phyloP scores from a whole-genome alignment of 2,888 invertebrate genomes.

The Drosophila lacicola region DNA sequence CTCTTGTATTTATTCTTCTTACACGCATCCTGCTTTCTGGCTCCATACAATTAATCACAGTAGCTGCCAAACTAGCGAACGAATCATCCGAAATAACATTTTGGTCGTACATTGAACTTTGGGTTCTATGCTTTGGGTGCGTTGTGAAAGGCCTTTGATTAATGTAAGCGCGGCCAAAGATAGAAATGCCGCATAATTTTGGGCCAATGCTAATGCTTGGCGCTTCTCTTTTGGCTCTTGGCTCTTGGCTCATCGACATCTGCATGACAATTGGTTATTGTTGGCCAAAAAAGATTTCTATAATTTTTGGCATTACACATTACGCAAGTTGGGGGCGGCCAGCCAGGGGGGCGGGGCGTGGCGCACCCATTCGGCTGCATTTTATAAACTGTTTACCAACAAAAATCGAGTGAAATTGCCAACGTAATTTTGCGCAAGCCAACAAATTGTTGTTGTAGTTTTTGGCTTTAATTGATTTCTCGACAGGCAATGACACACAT shows the following conservation, averaged over 20 bases:
- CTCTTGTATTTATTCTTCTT: constrained; percentile 41
- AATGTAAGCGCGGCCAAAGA: constrained; percentile 42
- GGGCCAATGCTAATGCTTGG: constrained; percentile 43
- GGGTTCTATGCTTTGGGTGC: constrained; percentile 23
- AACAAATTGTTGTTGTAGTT: constrained; percentile 5
- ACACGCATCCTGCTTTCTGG: constrained; percentile 62
- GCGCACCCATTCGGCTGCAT: constrained; percentile 49
- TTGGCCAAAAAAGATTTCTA: constrained; percentile 17
- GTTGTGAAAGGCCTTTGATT: constrained; percentile 64
- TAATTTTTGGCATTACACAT: constrained; percentile 37
- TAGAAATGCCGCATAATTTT: constrained; percentile 45
- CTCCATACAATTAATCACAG: constrained; percentile 58
- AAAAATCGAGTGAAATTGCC: constrained; percentile 70
- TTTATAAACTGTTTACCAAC: constrained; percentile 62
- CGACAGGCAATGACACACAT: constrained; percentile 81
- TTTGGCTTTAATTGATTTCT: constrained; percentile 76
- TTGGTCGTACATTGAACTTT: constrained; percentile 63
- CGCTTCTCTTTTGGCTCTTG: not conserved
- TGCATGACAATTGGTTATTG: constrained; percentile 67
- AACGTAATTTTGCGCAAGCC: constrained; percentile 78
- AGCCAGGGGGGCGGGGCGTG: constrained; percentile 16
- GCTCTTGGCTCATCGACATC: constrained; percentile 59
- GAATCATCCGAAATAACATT: constrained; percentile 3
- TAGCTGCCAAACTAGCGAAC: constrained; percentile 35
- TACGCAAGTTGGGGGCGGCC: constrained; percentile 49